These are phyloP conservation scores for Sorex fumeus DNA, from an alignment of 2,113 vertebrate genomes.

Conservation along the genomic window DNA sequence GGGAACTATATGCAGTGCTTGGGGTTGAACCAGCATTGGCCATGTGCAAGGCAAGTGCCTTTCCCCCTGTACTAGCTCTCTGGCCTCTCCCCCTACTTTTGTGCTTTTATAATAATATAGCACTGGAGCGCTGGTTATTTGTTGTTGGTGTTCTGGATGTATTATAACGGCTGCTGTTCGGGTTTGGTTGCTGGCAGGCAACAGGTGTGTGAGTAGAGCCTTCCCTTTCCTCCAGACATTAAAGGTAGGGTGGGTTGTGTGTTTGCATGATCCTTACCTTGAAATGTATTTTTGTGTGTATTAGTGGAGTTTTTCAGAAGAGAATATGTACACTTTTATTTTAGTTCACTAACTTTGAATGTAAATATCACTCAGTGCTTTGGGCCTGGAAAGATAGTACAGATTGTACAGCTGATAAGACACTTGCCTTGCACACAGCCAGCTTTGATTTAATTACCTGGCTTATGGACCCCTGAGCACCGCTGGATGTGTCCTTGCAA, in stretches of 20 bases:
- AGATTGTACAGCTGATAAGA: too few relatives aligned
- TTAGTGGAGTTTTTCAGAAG: conserved; percentile 49
- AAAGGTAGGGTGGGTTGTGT: conserved; percentile 20
- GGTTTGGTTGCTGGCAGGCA: background rate
- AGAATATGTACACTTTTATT: conserved; percentile 25
- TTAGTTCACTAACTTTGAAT: conserved; percentile 20
- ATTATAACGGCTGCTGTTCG: background rate
- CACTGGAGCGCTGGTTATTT: background rate
- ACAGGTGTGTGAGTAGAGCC: background rate
- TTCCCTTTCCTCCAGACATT: conserved; percentile 37
- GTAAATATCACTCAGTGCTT: background rate
- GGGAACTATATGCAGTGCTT: too few relatives aligned
- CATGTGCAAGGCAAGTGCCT: too few relatives aligned
- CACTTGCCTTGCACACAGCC: too few relatives aligned
- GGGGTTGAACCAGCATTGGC: too few relatives aligned
- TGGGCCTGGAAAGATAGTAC: too few relatives aligned
- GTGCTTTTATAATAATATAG: too few relatives aligned
- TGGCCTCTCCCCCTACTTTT: too few relatives aligned
- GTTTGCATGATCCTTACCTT: background rate
- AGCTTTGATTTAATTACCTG: too few relatives aligned
- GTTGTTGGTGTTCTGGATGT: conserved; percentile 4
- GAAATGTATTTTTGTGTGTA: conserved; percentile 43
- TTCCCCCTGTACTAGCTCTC: too few relatives aligned
- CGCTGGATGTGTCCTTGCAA: too few relatives aligned
- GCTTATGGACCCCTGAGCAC: too few relatives aligned